Percentiles rank a stretch among this genome's conserved stretches.
Conservation (phyloP, 2,888 invertebrate species). For the Exocentrus adspersus region DNA sequence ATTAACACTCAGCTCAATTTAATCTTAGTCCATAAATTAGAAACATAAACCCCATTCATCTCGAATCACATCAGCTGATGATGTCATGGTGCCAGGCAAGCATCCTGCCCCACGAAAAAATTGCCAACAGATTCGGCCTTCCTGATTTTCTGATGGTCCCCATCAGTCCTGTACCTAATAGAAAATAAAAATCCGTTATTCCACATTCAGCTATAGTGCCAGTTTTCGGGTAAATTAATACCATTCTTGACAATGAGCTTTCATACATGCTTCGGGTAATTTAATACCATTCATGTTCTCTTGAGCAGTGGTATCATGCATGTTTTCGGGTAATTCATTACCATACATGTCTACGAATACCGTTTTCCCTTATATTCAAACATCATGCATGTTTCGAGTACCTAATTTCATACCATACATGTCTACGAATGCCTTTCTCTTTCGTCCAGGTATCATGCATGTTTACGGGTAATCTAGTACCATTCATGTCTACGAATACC, state of each 20-base stretch:
- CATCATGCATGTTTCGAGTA: background rate
- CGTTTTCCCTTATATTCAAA: background rate
- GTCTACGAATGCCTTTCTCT: background rate
- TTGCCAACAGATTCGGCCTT: constrained; percentile 8
- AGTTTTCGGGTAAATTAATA: no score
- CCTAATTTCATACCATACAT: background rate
- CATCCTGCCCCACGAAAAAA: no score
- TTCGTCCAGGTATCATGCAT: background rate
- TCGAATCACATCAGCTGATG: no score
- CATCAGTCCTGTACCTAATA: constrained; percentile 3
- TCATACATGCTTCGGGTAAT: background rate
- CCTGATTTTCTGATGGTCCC: constrained; percentile 7
- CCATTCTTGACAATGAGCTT: background rate
- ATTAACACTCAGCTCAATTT: no score
- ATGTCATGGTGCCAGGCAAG: no score
- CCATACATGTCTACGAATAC: background rate
- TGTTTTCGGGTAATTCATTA: no score
- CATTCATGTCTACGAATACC: no score
- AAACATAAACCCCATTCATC: no score
- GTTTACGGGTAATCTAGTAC: background rate
- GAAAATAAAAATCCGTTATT: background rate
- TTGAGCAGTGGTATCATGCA: no score
- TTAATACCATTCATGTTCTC: background rate
- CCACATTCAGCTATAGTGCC: no score
- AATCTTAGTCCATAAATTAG: no score